Evolutionary conservation across 2,113 vertebrate genomes (phyloP).

Genomic region (Desmodus rotundus): DNA sequence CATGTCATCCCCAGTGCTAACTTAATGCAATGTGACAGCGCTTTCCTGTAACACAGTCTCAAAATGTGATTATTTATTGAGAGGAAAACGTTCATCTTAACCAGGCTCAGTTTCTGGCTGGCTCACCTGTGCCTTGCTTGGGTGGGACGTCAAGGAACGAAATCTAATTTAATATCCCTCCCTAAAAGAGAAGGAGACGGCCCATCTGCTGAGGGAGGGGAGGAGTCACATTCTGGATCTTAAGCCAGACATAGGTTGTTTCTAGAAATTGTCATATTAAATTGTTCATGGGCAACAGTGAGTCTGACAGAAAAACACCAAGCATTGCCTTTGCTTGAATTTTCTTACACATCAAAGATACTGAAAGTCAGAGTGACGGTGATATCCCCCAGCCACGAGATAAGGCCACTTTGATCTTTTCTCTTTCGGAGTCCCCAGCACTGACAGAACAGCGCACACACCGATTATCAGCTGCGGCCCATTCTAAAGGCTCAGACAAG

Average conservation of each 20-base stretch:
- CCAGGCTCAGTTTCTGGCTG: neutral
- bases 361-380: neutral
- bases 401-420: neutral
- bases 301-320: constrained; percentile 21
- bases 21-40: constrained; percentile 45
- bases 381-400: neutral
- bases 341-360: neutral
- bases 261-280: neutral
- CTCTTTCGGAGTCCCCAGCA: neutral
- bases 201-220: neutral
- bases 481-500: neutral
- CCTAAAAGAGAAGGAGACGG: neutral
- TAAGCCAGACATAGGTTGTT: neutral
- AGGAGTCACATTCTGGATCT: neutral
- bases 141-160: neutral
- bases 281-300: neutral
- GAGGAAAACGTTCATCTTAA: neutral
- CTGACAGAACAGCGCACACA: neutral
- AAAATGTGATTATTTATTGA: neutral
- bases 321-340: neutral
- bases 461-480: no score
- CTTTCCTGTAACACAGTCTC: constrained; percentile 14
- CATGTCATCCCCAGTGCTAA: constrained; percentile 18
- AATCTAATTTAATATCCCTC: neutral
- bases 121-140: neutral